Conservation (phyloP, 1,140 invertebrate genomes). For the Drosophila pachea region DNA sequence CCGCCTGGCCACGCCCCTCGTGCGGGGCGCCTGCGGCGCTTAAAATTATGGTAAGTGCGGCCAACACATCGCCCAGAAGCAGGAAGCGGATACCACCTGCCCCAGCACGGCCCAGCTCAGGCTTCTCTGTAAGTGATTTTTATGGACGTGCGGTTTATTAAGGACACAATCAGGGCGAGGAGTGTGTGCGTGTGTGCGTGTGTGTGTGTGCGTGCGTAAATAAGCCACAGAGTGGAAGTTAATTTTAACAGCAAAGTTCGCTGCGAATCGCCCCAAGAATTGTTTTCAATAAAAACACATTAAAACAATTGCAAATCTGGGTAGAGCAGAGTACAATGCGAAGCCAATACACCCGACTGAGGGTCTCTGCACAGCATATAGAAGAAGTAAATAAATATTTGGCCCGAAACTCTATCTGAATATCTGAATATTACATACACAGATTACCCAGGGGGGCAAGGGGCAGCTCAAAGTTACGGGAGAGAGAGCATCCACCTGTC, state of each 20-base stretch:
- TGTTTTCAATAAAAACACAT: neutral
- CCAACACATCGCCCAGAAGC: conserved; percentile 32
- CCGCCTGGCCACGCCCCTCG: neutral
- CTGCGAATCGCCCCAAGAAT: neutral
- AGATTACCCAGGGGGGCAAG: no score
- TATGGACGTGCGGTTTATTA: conserved; percentile 59
- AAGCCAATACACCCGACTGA: no score
- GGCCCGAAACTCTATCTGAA: no score
- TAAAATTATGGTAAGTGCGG: conserved; percentile 48
- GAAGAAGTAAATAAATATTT: no score
- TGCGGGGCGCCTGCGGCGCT: neutral
- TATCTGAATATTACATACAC: no score
- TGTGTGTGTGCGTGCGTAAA: conserved; percentile 11
- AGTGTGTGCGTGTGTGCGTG: neutral
- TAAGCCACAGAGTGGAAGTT: conserved; percentile 11
- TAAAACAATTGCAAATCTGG: neutral
- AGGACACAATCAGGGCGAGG: conserved; percentile 53
- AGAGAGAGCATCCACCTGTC: no score
- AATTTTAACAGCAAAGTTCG: conserved; percentile 4
- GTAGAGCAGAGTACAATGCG: no score
- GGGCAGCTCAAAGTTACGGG: no score
- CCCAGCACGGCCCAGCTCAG: conserved; percentile 2
- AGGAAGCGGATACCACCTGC: conserved; percentile 8
- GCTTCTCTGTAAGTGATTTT: conserved; percentile 60
- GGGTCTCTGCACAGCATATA: no score